phyloP scores from a whole-genome alignment of 2,113 vertebrate genomes.

The Smithornis capensis region DNA sequence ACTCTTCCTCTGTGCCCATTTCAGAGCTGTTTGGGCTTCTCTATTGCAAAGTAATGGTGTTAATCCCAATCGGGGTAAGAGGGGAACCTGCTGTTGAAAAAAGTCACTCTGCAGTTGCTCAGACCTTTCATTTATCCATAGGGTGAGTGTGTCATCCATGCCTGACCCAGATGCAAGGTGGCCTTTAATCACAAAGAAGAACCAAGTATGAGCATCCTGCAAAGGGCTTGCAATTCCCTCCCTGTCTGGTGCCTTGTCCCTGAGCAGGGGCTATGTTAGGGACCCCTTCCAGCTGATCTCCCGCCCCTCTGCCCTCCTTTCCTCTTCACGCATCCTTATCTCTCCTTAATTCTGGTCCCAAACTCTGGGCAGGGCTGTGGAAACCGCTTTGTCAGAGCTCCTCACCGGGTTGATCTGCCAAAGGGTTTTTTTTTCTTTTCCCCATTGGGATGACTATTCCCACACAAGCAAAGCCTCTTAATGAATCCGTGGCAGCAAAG shows the following conservation, averaged over 20 bases:
- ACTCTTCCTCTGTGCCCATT: neutral
- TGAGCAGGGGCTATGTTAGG: neutral
- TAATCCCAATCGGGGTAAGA: neutral
- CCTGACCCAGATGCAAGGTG: neutral
- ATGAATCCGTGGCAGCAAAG: conserved; percentile 68
- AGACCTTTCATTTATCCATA: neutral
- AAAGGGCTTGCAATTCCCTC: neutral
- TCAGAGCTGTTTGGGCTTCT: neutral
- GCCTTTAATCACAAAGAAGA: neutral
- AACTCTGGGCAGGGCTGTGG: neutral
- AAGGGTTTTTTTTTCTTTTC: neutral
- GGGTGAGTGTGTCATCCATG: neutral
- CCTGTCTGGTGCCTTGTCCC: neutral
- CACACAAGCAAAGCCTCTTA: conserved; percentile 72
- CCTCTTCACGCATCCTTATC: neutral
- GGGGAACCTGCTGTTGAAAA: neutral
- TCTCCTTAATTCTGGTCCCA: neutral
- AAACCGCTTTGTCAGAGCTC: conserved; percentile 53
- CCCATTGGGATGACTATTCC: conserved; percentile 59
- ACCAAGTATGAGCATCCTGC: neutral
- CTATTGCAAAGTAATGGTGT: neutral
- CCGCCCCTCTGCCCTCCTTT: neutral
- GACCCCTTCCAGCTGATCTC: neutral
- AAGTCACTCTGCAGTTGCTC: neutral
- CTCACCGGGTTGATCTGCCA: conserved; percentile 15